These are phyloP conservation scores for Eupithecia tripunctaria DNA, from an alignment of 2,888 invertebrate species.

Conservation along the genomic window DNA sequence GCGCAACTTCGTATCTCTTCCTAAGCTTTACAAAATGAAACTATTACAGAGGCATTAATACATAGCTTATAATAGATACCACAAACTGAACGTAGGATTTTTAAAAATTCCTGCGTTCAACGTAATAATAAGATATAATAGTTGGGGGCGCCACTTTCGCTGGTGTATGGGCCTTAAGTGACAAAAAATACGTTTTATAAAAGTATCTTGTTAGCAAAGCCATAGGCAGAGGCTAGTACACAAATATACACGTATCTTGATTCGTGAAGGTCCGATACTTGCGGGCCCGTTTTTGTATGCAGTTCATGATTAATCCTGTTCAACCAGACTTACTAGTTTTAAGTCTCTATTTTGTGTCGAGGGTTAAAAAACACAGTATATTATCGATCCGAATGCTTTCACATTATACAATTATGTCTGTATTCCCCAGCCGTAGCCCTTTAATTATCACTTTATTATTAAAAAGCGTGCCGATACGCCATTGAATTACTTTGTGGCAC, in stretches of 20 bases:
- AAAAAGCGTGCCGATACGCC: conserved; percentile 50
- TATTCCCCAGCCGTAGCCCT: conserved; percentile 19
- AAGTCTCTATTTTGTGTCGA: not conserved
- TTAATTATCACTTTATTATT: conserved; percentile 59
- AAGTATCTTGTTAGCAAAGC: too few relatives aligned
- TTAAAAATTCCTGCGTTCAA: too few relatives aligned
- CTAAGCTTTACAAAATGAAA: too few relatives aligned
- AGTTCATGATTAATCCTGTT: not conserved
- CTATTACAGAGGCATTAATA: too few relatives aligned
- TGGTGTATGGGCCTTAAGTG: too few relatives aligned
- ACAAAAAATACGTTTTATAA: too few relatives aligned
- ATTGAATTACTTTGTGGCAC: conserved; percentile 29
- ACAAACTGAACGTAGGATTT: too few relatives aligned
- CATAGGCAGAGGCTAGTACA: not conserved
- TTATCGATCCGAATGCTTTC: conserved; percentile 12
- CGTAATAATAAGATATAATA: too few relatives aligned
- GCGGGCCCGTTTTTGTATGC: too few relatives aligned
- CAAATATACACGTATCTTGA: not conserved
- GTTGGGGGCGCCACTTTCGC: too few relatives aligned
- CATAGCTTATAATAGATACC: too few relatives aligned
- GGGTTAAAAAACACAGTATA: not conserved
- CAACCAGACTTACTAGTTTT: not conserved
- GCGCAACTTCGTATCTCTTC: too few relatives aligned
- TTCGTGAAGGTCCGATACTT: not conserved
- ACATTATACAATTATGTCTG: conserved; percentile 10